A percentile compares a stretch with the other conserved stretches of the same genome.
Conservation (phyloP, 2,113 vertebrate genomes). For the Etheostoma cragini region DNA sequence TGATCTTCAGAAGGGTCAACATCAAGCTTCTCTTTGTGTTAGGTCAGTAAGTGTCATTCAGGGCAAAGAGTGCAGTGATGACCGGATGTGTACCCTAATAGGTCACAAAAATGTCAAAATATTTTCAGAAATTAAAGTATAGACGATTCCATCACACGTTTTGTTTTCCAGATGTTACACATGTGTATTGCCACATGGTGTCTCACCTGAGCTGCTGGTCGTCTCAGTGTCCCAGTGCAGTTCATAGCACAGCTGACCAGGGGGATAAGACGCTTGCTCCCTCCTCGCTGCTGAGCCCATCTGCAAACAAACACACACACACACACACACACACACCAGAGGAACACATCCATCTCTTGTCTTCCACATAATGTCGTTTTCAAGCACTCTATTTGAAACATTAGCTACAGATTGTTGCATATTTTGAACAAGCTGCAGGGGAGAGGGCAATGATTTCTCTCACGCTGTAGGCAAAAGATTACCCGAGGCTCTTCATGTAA, state of each 20-base stretch:
- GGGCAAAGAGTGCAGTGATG: not conserved
- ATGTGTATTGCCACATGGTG: conserved; percentile 51
- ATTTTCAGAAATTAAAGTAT: not conserved
- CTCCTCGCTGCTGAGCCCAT: conserved; percentile 78
- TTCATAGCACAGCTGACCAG: conserved; percentile 83
- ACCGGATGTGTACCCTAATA: not conserved
- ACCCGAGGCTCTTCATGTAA: conserved; percentile 23
- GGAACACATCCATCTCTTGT: not conserved
- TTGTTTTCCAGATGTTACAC: conserved; percentile 11
- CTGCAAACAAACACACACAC: conserved; percentile 73
- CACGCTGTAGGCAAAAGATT: not conserved
- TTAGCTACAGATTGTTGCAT: conserved; percentile 26
- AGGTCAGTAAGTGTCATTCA: not conserved
- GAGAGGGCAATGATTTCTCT: conserved; percentile 12
- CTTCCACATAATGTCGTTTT: conserved; percentile 46
- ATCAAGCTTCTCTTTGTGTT: conserved; percentile 1
- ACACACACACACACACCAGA: conserved; percentile 27
- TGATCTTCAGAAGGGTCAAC: conserved; percentile 1
- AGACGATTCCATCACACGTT: not conserved
- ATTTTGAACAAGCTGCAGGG: conserved; percentile 27
- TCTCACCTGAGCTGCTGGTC: conserved; percentile 82
- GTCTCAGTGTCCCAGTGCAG: conserved; percentile 88
- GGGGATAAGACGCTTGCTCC: conserved; percentile 77
- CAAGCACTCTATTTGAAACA: conserved; percentile 65
- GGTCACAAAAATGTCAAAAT: not conserved